Percentiles rank a stretch among this genome's conserved stretches.
phyloP scores from a whole-genome alignment of 2,113 vertebrate species.

The Dipodomys spectabilis region DNA sequence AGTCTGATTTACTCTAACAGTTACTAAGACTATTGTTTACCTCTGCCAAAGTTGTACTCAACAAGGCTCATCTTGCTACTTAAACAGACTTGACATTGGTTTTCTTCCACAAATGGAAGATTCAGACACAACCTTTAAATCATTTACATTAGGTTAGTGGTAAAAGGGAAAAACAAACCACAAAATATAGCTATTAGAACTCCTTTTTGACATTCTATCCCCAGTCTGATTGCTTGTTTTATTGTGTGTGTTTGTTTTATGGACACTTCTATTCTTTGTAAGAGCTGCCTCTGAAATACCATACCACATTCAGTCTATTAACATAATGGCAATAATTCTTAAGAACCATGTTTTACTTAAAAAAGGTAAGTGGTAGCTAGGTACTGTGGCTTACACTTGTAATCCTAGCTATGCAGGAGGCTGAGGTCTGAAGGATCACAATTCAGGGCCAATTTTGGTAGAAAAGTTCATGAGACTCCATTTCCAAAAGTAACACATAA shows the following conservation, averaged over 20 bases:
- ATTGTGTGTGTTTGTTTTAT: background rate
- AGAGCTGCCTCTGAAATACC: background rate
- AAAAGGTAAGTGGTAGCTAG: background rate
- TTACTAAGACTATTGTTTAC: background rate
- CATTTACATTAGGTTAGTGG: background rate
- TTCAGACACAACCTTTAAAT: conserved; percentile 43
- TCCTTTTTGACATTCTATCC: background rate
- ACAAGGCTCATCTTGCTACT: background rate
- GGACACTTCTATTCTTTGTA: conserved; percentile 29
- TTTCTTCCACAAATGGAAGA: conserved; percentile 22
- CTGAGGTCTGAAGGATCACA: no score
- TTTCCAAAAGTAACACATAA: no score
- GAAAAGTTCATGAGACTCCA: no score
- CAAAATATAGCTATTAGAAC: background rate
- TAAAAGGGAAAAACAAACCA: conserved; percentile 33
- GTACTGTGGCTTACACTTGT: no score
- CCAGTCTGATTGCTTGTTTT: background rate
- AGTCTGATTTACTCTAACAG: no score
- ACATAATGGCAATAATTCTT: conserved; percentile 9
- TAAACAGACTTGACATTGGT: background rate
- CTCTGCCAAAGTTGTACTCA: background rate
- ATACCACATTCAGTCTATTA: background rate
- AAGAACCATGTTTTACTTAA: background rate
- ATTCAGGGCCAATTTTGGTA: no score
- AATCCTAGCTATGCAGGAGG: no score